Evolutionary conservation across 2,113 vertebrate genomes (phyloP).

Genomic region (Lipophrys pholis): DNA sequence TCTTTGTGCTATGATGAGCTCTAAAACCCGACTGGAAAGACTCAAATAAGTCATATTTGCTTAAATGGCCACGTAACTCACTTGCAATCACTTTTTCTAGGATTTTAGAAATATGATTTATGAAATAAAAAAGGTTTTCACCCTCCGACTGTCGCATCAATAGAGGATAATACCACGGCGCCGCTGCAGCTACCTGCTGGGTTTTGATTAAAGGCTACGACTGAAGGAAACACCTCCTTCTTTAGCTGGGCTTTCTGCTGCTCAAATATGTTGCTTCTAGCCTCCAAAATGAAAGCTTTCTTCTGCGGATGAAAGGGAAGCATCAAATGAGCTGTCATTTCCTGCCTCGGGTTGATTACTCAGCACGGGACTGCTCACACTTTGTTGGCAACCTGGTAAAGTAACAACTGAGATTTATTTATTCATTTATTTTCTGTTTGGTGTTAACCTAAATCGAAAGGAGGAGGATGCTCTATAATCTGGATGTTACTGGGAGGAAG

Average conservation of each 20-base stretch:
- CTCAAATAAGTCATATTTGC: too few species aligned
- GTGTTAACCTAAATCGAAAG: neutral
- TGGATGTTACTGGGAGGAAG: too few species aligned
- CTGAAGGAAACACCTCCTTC: neutral
- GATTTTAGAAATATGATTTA: too few species aligned
- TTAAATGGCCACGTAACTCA: too few species aligned
- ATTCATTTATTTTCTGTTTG: neutral
- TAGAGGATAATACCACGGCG: conserved; percentile 18
- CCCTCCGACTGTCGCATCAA: neutral
- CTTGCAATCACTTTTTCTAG: too few species aligned
- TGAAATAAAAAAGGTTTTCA: neutral
- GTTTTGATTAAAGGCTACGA: neutral
- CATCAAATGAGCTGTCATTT: conserved; percentile 2
- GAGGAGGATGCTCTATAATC: too few species aligned
- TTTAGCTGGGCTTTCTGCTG: neutral
- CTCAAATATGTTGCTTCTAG: neutral
- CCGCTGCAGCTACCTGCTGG: neutral
- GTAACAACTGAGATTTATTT: neutral
- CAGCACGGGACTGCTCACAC: neutral
- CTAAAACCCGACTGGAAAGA: too few species aligned
- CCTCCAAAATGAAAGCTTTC: neutral
- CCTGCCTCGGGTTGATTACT: neutral
- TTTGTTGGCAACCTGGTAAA: neutral
- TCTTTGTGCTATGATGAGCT: too few species aligned
- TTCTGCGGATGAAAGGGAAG: conserved; percentile 2